Percentiles rank a stretch among this genome's conserved stretches.
Conservation (phyloP, 1,140 invertebrate species). For the Propsilocerus akamusi region DNA sequence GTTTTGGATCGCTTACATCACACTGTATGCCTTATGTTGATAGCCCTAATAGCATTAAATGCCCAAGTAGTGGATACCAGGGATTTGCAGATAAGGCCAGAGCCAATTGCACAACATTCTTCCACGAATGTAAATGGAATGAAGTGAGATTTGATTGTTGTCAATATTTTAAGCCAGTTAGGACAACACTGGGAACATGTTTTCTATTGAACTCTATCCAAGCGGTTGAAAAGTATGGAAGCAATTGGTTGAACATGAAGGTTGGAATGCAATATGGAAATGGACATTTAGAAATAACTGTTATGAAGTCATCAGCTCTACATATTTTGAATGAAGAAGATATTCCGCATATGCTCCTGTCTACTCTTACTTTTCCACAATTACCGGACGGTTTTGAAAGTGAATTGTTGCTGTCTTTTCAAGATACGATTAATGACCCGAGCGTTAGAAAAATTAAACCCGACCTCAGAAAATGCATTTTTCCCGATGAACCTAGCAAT, state of each 20-base stretch:
- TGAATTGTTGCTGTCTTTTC: neutral
- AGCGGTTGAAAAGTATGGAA: conserved; percentile 12
- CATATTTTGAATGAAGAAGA: conserved; percentile 12
- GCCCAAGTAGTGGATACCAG: neutral
- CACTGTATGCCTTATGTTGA: conserved; percentile 3
- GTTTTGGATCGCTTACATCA: conserved; percentile 4
- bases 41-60: neutral
- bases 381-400: neutral
- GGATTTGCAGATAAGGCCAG: conserved; percentile 13
- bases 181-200: conserved; percentile 30
- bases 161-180: conserved; percentile 25
- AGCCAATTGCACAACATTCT: conserved; percentile 21
- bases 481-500: conserved; percentile 26
- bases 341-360: conserved; percentile 10
- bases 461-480: conserved; percentile 26
- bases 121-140: conserved; percentile 26
- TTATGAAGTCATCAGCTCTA: conserved; percentile 2
- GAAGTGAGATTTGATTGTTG: conserved; percentile 29
- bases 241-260: neutral
- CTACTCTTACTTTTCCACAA: neutral
- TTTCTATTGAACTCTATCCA: conserved; percentile 30
- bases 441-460: conserved; percentile 15
- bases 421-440: conserved; percentile 13
- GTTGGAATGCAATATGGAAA: neutral
- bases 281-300: neutral